Evolutionary conservation across 2,113 vertebrate species (phyloP), one percentile per base, ranked within the genome.

Genomic region (Pelusios castaneus): DNA sequence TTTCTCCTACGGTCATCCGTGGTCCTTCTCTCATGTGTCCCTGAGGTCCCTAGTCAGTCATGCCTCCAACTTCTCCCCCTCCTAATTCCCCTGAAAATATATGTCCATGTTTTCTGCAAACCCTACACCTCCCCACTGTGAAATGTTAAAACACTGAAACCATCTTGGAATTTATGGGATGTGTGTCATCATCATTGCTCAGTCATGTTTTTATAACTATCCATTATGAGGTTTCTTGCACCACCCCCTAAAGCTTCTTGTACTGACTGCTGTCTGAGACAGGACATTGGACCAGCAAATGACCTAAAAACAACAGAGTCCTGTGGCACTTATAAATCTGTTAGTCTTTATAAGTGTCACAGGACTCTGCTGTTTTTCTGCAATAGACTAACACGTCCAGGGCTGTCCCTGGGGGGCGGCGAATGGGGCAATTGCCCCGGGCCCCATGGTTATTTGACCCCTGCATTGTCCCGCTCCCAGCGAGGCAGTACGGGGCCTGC

Each of bases 131-230:
- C 24, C 76, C 47, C 25, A 27, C 27, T 38, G 41, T 80, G 25
- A n/a, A 55, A 63, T n/a, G 16, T n/a, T 67, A 9, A 67, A 67
- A 67, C 19, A 67, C 17, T 67, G 34, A 67, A 63, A n/a, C 13
- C 4, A n/a, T 75, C 38, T 11, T 0, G 27, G 38, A 52, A 1
- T 0, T 12, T 7, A 3, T 80, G 45, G 38, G 86, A 3, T 38
- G 41, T 2, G 24, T 1, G 34, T 27, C 45, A 34, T 14, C 14
- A 2, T 17, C 43, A 47, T 1, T 73, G 7, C 63, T 31, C 55
- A 76, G 4, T 0, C 43, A 76, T n/a, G 17, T 14, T 79, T 38
- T 34, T 22, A 34, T 17, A 87, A 22, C 21, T 19, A 13, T 0
- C 0, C 29, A 38, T 45, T 21, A 0, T 45, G 31, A 9, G 11